These are phyloP conservation scores for Drosophila nr. medialis DNA, from an alignment of 2,888 invertebrate species.

Conservation along the genomic window DNA sequence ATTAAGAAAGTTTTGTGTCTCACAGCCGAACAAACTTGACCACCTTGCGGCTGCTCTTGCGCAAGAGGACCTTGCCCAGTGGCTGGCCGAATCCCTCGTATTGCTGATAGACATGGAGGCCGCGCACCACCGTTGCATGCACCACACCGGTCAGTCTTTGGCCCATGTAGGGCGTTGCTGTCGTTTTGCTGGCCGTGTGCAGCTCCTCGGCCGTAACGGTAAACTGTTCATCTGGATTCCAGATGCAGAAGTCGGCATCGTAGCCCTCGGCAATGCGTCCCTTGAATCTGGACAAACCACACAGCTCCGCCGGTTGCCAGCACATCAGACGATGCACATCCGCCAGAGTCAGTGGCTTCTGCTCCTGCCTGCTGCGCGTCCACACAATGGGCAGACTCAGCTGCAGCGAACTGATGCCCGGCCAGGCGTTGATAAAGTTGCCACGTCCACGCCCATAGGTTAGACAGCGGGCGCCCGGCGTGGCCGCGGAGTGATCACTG, in stretches of 20 bases:
- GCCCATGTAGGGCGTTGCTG: slow-evolving; percentile 88
- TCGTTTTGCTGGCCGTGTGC: slow-evolving; percentile 88
- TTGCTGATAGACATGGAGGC: slow-evolving; percentile 86
- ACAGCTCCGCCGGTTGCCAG: slow-evolving; percentile 87
- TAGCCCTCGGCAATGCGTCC: slow-evolving; percentile 87
- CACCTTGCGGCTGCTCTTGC: slow-evolving; percentile 80
- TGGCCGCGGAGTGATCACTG: slow-evolving; percentile 90
- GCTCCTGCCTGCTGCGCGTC: slow-evolving; percentile 86
- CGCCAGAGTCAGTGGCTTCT: slow-evolving; percentile 75
- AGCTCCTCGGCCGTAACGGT: slow-evolving; percentile 87
- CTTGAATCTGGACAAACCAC: slow-evolving; percentile 87
- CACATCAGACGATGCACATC: slow-evolving; percentile 88
- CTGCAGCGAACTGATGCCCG: slow-evolving; percentile 90
- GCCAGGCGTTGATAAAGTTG: slow-evolving; percentile 90
- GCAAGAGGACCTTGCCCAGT: slow-evolving; percentile 82
- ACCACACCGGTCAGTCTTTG: slow-evolving; percentile 87
- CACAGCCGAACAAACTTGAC: slow-evolving; percentile 82
- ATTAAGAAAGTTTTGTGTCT: slow-evolving; percentile 54
- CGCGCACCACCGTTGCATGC: slow-evolving; percentile 88
- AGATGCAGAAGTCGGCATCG: slow-evolving; percentile 90
- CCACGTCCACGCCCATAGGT: slow-evolving; percentile 85
- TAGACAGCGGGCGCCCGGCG: slow-evolving; percentile 87
- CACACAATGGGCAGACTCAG: slow-evolving; percentile 89
- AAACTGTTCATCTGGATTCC: slow-evolving; percentile 88
- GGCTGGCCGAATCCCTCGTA: slow-evolving; percentile 84